Percentiles rank a stretch among this genome's conserved stretches.
phyloP scores from a whole-genome alignment of 1,140 invertebrate genomes.

The Diprion similis region DNA sequence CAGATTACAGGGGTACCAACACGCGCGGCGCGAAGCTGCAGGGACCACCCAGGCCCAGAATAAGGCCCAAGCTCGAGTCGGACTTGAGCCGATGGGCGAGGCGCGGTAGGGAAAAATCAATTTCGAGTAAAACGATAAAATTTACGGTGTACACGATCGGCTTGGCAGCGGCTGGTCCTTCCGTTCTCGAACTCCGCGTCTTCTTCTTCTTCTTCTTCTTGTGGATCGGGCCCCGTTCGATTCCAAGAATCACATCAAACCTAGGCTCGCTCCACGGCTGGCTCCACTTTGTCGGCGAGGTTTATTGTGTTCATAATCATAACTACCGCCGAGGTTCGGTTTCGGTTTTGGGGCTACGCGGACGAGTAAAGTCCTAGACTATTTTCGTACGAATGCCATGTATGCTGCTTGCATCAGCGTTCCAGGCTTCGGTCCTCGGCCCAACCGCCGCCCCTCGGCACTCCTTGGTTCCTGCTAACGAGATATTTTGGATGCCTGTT shows the following conservation, averaged over 20 bases:
- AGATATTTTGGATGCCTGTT: conserved; percentile 24
- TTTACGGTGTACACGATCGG: conserved; percentile 2
- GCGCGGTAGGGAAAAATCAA: background rate
- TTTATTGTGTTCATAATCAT: conserved; percentile 28
- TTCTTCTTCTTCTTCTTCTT: background rate
- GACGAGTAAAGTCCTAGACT: conserved; percentile 3
- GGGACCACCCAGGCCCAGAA: too few species aligned
- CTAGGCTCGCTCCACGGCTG: background rate
- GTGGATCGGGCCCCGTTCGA: background rate
- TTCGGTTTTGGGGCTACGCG: background rate
- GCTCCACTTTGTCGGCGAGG: conserved; percentile 29
- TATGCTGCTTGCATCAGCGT: too few species aligned
- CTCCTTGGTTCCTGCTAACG: conserved; percentile 10
- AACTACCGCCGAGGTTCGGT: background rate
- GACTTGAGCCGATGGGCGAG: too few species aligned
- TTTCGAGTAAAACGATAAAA: conserved; percentile 12
- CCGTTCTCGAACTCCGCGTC: background rate
- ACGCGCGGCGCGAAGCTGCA: background rate
- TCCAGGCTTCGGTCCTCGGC: too few species aligned
- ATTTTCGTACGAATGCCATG: conserved; percentile 14
- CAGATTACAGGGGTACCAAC: background rate
- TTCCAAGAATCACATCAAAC: background rate
- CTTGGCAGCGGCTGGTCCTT: background rate
- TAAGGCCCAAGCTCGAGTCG: too few species aligned
- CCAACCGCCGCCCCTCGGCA: too few species aligned